A percentile compares a stretch with the other conserved stretches of the same genome.
Evolutionary conservation across 2,797 vertebrate species (phyloP).

Genomic region (Periparus ater): DNA sequence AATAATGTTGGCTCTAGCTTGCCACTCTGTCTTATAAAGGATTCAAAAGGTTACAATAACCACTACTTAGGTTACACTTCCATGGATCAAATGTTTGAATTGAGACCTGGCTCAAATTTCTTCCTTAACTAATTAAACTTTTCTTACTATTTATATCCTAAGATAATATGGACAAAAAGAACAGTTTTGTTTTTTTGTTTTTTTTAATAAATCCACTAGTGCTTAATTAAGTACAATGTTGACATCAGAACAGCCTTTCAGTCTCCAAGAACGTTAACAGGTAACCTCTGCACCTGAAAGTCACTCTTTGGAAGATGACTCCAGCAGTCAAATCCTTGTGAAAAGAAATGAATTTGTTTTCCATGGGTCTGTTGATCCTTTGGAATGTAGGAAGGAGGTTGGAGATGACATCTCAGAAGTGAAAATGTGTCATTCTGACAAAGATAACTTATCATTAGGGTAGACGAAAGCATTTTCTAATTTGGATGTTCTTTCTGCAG

Average conservation of each 20-base stretch:
- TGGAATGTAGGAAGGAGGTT: neutral
- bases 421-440: neutral
- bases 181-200: neutral
- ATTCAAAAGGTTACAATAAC: slow-evolving; percentile 82
- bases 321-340: neutral
- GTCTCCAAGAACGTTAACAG: neutral
- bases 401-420: neutral
- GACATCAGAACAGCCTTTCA: neutral
- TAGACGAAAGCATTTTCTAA: neutral
- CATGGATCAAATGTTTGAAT: slow-evolving; percentile 85
- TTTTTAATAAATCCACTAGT: slow-evolving; percentile 17
- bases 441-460: neutral
- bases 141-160: slow-evolving; percentile 81
- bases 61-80: slow-evolving; percentile 87
- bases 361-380: neutral
- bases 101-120: slow-evolving; percentile 84
- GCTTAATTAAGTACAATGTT: slow-evolving; percentile 26
- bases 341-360: neutral
- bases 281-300: neutral
- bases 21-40: slow-evolving; percentile 87
- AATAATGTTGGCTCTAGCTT: slow-evolving; percentile 63
- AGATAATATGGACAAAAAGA: slow-evolving; percentile 54
- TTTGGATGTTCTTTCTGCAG: neutral
- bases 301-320: neutral
- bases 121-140: slow-evolving; percentile 87